Evolutionary conservation across 1,140 invertebrate genomes (phyloP), one percentile per base, ranked within the genome.

Genomic region (Drosophila mojavensis): DNA sequence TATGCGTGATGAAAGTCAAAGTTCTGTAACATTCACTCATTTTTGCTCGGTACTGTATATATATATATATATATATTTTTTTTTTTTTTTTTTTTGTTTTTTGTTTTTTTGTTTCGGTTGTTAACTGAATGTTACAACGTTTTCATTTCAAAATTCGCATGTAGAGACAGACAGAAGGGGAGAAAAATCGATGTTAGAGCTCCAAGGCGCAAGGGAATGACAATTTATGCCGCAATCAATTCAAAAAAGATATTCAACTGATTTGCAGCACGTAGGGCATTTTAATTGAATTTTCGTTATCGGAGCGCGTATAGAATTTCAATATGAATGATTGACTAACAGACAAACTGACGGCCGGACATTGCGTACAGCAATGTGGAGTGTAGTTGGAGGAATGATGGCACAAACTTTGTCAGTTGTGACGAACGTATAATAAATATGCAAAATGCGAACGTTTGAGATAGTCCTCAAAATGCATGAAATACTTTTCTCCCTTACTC

Each of bases 271-370:
- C 76, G 83, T 65, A 65, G 47, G 17, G 76, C 77, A 86, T 83
- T 89, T 83, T 80, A 86, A 86, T 86, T 89, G 79, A 89, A 78
- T 83, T 86, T 71, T 66, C 62, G 72, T 64, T 79, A 83, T 86
- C 64, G 69, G 50, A 64, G 72, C 65, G 72, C 72, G 68, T 54
- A 58, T 70, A 79, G 72, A 83, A 86, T 86, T 79, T 64, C 69
- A 65, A 79, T 54, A 63, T 53, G 59, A 71, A 68, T 62, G 70
- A 69, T 43, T 59, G 61, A 47, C 60, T 43, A 54, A 55, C 67
- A 28, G 43, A 9, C 43, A 9, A 17, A 15, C 43, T 7, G 43
- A 39, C 36, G 36, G 47, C 41, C 41, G 71, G 51, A 59, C 56
- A 30, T 15, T 36, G 33, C 4, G 26, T 28, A n/a, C 2, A 4